Evolutionary conservation across 2,113 vertebrate genomes (phyloP).

Genomic region (Clarias gariepinus): DNA sequence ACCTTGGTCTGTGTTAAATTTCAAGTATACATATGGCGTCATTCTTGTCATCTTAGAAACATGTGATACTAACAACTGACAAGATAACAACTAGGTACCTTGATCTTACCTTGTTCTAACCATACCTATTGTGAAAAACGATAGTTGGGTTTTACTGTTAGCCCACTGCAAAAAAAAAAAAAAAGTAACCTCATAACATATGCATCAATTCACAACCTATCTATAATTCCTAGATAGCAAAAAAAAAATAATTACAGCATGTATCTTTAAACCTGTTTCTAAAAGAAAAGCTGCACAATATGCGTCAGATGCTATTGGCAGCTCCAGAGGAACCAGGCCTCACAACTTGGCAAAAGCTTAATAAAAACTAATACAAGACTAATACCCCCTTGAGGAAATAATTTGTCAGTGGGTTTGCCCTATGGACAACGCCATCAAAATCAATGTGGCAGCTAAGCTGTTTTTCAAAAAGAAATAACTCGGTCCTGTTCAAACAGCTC

Average conservation of each 20-base stretch:
- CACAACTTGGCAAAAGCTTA: background rate
- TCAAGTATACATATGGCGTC: background rate
- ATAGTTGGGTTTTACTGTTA: background rate
- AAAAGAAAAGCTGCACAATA: conserved; percentile 1
- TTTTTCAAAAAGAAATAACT: background rate
- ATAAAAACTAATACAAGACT: conserved; percentile 22
- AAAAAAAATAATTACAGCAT: too few relatives aligned
- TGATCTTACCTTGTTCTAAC: background rate
- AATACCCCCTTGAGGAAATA: conserved; percentile 27
- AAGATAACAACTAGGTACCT: background rate
- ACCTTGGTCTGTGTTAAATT: background rate
- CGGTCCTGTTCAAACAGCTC: conserved; percentile 31
- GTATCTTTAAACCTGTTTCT: background rate
- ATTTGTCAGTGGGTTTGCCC: conserved; percentile 16
- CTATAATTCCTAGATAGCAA: background rate
- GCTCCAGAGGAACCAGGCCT: background rate
- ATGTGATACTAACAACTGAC: background rate
- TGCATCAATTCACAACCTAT: background rate
- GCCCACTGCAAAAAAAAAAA: background rate
- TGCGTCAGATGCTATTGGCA: background rate
- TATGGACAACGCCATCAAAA: conserved; percentile 16
- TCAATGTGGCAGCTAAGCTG: conserved; percentile 25
- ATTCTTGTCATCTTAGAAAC: background rate
- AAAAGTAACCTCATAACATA: background rate
- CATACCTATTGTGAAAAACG: background rate